Conservation (phyloP, 2,888 invertebrate species). For the Dolichomitus sp. region DNA sequence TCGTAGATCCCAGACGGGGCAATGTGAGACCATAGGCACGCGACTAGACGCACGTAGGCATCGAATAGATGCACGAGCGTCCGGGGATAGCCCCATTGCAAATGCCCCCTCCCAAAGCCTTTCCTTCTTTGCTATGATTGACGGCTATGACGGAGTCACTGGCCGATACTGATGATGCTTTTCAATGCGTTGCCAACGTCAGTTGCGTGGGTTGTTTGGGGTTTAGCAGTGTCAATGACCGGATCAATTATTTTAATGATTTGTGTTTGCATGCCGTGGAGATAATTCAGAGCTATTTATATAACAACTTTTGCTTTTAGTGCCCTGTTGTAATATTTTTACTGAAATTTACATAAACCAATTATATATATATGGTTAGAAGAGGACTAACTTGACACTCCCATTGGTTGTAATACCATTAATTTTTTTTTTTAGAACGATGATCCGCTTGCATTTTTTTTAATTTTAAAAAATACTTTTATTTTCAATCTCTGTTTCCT, state of each 20-base stretch:
- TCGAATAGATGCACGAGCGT: neutral
- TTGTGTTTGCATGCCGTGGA: neutral
- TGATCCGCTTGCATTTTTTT: no score
- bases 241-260: neutral
- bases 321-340: no score
- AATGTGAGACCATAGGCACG: constrained; percentile 6
- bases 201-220: neutral
- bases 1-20: neutral
- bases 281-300: constrained; percentile 1
- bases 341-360: no score
- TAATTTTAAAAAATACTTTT: no score
- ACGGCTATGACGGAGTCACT: constrained; percentile 8
- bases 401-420: no score
- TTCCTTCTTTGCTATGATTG: constrained; percentile 10
- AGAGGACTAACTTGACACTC: no score
- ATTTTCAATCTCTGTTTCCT: no score
- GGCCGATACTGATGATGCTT: neutral
- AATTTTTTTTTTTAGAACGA: no score
- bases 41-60: constrained; percentile 31
- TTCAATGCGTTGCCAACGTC: neutral
- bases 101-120: neutral
- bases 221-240: constrained; percentile 1
- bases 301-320: neutral
- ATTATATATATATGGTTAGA: no score
- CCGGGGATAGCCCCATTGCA: neutral